A percentile compares a stretch with the other conserved stretches of the same genome.
Conservation (phyloP, 2,888 invertebrate genomes). For the Hemicrepidius hirtus region DNA sequence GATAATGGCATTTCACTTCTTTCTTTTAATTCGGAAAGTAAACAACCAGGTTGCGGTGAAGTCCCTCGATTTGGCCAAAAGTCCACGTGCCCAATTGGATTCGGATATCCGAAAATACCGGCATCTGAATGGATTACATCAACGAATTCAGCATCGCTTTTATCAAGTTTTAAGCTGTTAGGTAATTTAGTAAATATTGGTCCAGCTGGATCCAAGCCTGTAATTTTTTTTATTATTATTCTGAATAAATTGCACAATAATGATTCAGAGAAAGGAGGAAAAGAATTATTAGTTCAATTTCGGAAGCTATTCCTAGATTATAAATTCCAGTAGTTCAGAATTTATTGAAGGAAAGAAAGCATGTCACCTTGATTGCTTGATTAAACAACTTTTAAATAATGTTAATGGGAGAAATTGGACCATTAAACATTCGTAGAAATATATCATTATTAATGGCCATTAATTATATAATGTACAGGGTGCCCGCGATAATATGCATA, state of each 20-base stretch:
- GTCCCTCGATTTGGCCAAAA: constrained; percentile 84
- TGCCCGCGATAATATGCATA: too few relatives aligned
- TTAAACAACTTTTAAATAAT: too few relatives aligned
- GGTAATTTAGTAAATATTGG: constrained; percentile 77
- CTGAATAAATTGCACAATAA: background rate
- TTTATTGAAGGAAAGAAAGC: too few relatives aligned
- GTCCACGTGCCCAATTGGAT: constrained; percentile 82
- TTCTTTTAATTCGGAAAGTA: constrained; percentile 74
- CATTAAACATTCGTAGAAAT: too few relatives aligned
- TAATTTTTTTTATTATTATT: constrained; percentile 31
- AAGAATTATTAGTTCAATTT: too few relatives aligned
- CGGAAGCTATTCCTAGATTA: too few relatives aligned
- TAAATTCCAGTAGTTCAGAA: too few relatives aligned
- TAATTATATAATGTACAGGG: too few relatives aligned
- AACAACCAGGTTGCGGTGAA: constrained; percentile 83
- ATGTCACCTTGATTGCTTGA: too few relatives aligned
- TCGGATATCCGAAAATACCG: constrained; percentile 81
- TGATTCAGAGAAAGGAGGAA: background rate
- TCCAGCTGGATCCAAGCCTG: constrained; percentile 78
- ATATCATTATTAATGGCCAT: too few relatives aligned
- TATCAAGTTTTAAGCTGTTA: constrained; percentile 74
- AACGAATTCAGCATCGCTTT: constrained; percentile 77
- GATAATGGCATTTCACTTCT: constrained; percentile 70
- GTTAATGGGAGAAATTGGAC: too few relatives aligned
- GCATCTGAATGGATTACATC: constrained; percentile 84